Evolutionary conservation across 1,140 invertebrate genomes (phyloP).

Genomic region (Pygmarrhopalites habei): DNA sequence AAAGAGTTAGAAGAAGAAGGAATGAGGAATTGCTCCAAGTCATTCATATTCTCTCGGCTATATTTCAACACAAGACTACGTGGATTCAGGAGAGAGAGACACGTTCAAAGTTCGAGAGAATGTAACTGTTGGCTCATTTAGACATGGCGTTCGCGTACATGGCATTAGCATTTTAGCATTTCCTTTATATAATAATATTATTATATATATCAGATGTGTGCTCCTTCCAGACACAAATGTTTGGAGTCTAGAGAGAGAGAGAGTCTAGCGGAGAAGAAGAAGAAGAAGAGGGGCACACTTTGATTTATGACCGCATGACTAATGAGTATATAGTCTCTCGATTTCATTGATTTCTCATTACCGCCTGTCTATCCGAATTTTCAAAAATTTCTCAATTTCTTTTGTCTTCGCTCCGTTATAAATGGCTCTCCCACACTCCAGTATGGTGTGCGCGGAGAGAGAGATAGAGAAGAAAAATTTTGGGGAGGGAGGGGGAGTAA

Average conservation of each 20-base stretch:
- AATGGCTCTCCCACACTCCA: background rate
- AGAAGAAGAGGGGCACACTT: too few species aligned
- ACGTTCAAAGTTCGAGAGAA: too few species aligned
- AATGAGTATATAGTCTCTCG: slow-evolving; percentile 15
- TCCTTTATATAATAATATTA: too few species aligned
- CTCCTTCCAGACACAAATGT: slow-evolving; percentile 3
- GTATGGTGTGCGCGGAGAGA: too few species aligned
- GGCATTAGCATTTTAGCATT: slow-evolving; percentile 17
- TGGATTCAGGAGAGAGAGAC: background rate
- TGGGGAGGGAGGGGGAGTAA: too few species aligned
- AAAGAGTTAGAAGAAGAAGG: slow-evolving; percentile 14
- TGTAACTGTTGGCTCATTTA: slow-evolving; percentile 20
- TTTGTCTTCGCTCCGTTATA: too few species aligned
- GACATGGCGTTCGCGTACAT: slow-evolving; percentile 10
- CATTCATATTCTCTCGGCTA: slow-evolving; percentile 15
- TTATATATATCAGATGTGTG: too few species aligned
- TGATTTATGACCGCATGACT: slow-evolving; percentile 25
- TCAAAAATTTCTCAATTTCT: too few species aligned
- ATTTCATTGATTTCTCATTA: slow-evolving; percentile 30
- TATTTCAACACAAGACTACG: slow-evolving; percentile 13
- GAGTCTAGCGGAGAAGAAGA: too few species aligned
- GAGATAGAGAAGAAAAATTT: too few species aligned
- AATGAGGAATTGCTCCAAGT: slow-evolving; percentile 23
- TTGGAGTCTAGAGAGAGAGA: too few species aligned
- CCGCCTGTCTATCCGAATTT: background rate